phyloP scores from a whole-genome alignment of 1,140 invertebrate genomes.

The Hesperophylax magnus region DNA sequence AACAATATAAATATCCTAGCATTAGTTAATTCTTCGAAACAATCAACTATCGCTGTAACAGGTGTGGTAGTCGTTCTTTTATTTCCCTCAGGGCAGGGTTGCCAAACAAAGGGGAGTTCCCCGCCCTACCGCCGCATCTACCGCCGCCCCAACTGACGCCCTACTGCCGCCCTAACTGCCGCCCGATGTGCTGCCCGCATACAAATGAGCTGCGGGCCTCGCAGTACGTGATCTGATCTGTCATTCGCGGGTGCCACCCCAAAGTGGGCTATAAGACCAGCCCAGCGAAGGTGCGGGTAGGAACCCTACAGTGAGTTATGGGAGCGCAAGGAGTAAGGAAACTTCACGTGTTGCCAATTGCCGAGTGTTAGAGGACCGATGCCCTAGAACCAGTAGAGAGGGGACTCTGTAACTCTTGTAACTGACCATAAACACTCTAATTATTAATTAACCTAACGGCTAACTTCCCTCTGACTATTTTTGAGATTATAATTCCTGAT shows the following conservation, averaged over 20 bases:
- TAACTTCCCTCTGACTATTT: no score
- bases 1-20: no score
- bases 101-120: no score
- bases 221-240: conserved; percentile 28
- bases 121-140: background rate
- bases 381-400: no score
- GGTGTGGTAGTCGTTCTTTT: no score
- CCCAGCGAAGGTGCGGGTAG: background rate
- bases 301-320: background rate
- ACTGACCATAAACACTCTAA: no score
- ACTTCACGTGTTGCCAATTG: background rate
- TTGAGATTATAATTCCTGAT: no score
- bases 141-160: background rate
- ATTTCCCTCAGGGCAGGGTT: background rate
- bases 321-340: background rate
- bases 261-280: conserved; percentile 15
- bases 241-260: conserved; percentile 20
- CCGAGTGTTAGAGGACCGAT: no score
- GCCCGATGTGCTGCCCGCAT: conserved; percentile 12
- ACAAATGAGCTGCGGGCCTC: conserved; percentile 5
- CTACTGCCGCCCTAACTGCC: background rate
- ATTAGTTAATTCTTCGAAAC: no score
- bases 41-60: no score
- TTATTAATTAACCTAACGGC: no score
- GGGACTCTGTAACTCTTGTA: no score